Base-by-base conservation (phyloP, 2,888 invertebrate genomes). In the Pachliopta kotzebuea region DNA sequence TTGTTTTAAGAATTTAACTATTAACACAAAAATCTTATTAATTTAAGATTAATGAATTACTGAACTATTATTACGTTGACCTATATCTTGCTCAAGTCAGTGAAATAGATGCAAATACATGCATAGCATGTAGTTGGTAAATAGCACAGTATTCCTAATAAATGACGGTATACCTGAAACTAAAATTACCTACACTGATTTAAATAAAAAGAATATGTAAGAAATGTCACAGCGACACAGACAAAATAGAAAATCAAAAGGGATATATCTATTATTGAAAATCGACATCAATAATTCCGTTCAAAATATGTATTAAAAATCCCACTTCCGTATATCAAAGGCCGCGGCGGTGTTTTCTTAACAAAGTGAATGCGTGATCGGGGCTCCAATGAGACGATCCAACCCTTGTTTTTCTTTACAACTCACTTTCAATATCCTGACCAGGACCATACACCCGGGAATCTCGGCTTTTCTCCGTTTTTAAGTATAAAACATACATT, bases 241-340 rank as follows among this genome's bases (percentile, higher is more conserved):
- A 3, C n/a, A 49, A 37, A 37, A 14, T 37, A 7, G n/a, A 45
- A 45, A 57, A 45, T 57, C 57, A 57, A 84, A 37, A 78, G 75
- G 58, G 68, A 75, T 72, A 76, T 83, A 83, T 81, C 81, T 73
- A 76, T 80, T 77, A 73, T 72, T 64, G 64, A 67, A 68, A 77
- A 74, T 74, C 76, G 72, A 74, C 76, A 89, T 88, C 88, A 89
- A 90, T 90, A 88, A 87, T 87, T 87, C 86, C 71, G 72, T 79
- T 77, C 80, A 78, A 86, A 83, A 85, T 89, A 89, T 90, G 90
- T 89, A 90, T 91, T 90, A 88, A 88, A 88, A 89, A 84, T 80
- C 79, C 77, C 79, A 77, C 74, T 75, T 73, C 76, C 76, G 75
- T 77, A 78, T 81, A 84, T 90, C 90, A 90, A 90, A 90, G 89